phyloP scores from a whole-genome alignment of 2,797 vertebrate genomes.

The Threskiornis aethiopicus region DNA sequence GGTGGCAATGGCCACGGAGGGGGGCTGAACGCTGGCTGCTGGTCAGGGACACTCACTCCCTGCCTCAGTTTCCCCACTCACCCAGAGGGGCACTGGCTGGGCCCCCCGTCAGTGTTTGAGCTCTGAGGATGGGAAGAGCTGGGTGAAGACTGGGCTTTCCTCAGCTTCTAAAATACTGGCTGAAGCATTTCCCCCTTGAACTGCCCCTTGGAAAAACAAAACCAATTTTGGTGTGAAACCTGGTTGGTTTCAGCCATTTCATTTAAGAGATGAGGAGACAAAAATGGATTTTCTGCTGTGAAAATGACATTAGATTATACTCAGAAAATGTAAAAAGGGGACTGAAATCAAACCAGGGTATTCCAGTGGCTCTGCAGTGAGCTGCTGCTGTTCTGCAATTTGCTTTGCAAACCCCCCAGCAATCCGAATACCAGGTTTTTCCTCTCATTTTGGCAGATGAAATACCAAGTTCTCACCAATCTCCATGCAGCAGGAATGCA shows the following conservation, averaged over 20 bases:
- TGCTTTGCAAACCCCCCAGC: not conserved
- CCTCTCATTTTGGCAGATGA: not conserved
- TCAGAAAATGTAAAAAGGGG: not conserved
- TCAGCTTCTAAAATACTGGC: not conserved
- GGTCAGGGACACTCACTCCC: fast-evolving
- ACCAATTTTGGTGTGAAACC: not conserved
- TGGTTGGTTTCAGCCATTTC: not conserved
- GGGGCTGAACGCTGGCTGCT: not conserved
- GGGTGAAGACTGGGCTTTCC: not conserved
- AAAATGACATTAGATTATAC: not conserved
- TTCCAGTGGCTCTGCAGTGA: not conserved
- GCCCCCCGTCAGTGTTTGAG: fast-evolving
- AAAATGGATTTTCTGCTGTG: slow-evolving; percentile 15
- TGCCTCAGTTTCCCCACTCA: not conserved
- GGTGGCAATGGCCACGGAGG: not conserved
- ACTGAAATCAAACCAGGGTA: not conserved
- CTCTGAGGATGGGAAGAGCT: not conserved
- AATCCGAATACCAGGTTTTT: not conserved
- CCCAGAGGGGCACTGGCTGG: fast-evolving
- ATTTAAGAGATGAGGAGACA: not conserved
- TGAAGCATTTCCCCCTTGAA: not conserved
- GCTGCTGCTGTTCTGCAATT: not conserved
- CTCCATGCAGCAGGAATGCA: not conserved
- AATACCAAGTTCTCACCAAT: not conserved
- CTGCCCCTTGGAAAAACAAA: not conserved